Percentiles rank a stretch among this genome's conserved stretches.
Conservation (phyloP, 2,888 invertebrate species). For the Tipula confusa region DNA sequence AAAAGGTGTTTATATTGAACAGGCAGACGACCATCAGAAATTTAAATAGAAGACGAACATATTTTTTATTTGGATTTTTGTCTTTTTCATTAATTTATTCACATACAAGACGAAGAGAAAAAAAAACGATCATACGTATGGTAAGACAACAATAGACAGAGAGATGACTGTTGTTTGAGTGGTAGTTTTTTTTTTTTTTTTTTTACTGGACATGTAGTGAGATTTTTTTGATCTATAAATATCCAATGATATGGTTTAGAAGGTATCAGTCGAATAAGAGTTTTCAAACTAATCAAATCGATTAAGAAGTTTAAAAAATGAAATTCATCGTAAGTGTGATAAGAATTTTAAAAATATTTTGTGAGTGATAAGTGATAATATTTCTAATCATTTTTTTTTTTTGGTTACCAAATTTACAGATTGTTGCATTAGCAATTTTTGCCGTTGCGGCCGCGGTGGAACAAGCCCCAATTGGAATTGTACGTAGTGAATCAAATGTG, state of each 20-base stretch:
- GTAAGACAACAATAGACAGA: constrained; percentile 1
- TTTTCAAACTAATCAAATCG: background rate
- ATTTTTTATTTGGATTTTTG: constrained; percentile 14
- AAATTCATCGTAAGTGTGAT: constrained; percentile 39
- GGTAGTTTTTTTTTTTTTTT: background rate
- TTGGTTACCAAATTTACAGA: constrained; percentile 34
- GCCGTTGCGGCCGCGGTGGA: constrained; percentile 41
- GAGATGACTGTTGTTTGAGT: background rate
- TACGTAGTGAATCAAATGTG: constrained; percentile 63
- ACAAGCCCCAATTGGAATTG: constrained; percentile 58
- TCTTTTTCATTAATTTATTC: background rate
- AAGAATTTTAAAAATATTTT: background rate
- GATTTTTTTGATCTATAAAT: background rate
- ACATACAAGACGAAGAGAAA: background rate
- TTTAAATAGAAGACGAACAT: background rate
- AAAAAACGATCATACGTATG: background rate
- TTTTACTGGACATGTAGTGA: background rate
- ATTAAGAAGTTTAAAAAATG: constrained; percentile 35
- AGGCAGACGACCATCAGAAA: constrained; percentile 20
- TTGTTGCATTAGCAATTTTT: constrained; percentile 36
- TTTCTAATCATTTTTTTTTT: background rate
- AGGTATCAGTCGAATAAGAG: background rate
- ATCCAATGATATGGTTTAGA: background rate
- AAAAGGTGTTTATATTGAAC: constrained; percentile 21
- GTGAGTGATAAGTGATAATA: background rate